Base-by-base conservation (phyloP, 2,113 vertebrate species). In the Nanorana parkeri region DNA sequence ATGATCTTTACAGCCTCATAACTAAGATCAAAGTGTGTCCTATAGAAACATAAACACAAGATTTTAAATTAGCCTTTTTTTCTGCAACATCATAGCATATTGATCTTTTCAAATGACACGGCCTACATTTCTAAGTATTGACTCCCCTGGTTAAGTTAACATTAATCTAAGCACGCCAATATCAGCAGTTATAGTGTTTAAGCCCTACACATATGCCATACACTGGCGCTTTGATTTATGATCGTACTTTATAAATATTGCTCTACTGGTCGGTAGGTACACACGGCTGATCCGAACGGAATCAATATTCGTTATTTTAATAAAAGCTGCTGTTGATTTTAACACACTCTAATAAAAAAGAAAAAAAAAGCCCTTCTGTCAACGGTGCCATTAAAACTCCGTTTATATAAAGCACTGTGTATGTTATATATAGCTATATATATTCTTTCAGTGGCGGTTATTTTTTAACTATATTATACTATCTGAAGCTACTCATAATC, bases 201-300 rank as follows among this genome's bases (percentile, higher is more conserved):
- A 65, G 23, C 11, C 21, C 16, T 13, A 41, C 79, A 73, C 17
- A 36, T 68, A 60, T 29, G 60, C 26, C 13, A 13, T 29, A 15
- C 36, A 13, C 51, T 24, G 41, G 20, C 6, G 17, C 2, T 13
- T 69, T 81, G 80, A 81, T 74, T 81, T 74, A 81, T 73, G 61
- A 73, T 20, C 1, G 69, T 55, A 74, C 61, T 74, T 81, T 81
- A 74, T 65, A 74, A 74, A 64, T 81, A 81, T 81, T 81, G 79
- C 79, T 74, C 58, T 29, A 28, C 55, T 60, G 54, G 54, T 58
- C 29, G 65, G 28, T 60, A 26, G 67, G 32, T 80, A 65, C 26
- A 55, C 58, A 4, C 24, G 51, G 24, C n/a, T 15, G 54, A 69
- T 60, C 54, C 19, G 17, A 47, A 55, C 52, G 0, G 19, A 29